phyloP scores from a whole-genome alignment of 2,888 invertebrate species.

The Boloria selene region DNA sequence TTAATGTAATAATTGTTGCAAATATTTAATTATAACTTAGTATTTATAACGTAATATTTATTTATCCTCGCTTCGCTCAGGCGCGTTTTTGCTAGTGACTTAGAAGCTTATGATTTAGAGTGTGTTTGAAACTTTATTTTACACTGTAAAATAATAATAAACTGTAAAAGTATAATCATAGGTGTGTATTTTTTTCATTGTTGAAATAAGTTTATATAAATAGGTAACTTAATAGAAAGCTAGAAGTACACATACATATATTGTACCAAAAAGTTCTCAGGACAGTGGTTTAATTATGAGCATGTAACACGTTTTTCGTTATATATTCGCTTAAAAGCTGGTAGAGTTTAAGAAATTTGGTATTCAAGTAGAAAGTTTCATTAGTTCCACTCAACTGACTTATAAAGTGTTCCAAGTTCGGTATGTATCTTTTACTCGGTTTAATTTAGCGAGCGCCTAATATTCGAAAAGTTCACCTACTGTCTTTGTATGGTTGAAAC shows the following conservation, averaged over 20 bases:
- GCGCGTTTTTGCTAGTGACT: too few relatives aligned
- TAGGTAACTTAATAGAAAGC: too few relatives aligned
- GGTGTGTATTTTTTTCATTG: too few relatives aligned
- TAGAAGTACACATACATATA: too few relatives aligned
- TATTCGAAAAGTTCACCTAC: constrained; percentile 24
- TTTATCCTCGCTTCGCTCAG: too few relatives aligned
- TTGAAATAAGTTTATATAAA: too few relatives aligned
- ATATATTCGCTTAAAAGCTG: constrained; percentile 10
- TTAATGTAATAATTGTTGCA: neutral
- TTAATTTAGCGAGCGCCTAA: constrained; percentile 23
- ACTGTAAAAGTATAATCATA: too few relatives aligned
- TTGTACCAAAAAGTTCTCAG: too few relatives aligned
- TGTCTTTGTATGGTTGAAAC: constrained; percentile 14
- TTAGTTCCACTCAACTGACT: constrained; percentile 31
- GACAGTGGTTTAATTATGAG: constrained; percentile 2
- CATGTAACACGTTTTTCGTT: constrained; percentile 2
- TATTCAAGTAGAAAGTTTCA: constrained; percentile 34
- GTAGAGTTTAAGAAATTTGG: constrained; percentile 27
- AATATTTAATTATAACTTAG: neutral
- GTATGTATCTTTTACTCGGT: constrained; percentile 30
- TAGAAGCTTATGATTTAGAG: too few relatives aligned
- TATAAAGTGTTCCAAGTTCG: constrained; percentile 27
- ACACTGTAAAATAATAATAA: too few relatives aligned
- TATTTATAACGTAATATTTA: too few relatives aligned
- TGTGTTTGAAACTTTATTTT: too few relatives aligned